Conservation (phyloP, 2,888 invertebrate species). For the Metallyticus violacea region DNA sequence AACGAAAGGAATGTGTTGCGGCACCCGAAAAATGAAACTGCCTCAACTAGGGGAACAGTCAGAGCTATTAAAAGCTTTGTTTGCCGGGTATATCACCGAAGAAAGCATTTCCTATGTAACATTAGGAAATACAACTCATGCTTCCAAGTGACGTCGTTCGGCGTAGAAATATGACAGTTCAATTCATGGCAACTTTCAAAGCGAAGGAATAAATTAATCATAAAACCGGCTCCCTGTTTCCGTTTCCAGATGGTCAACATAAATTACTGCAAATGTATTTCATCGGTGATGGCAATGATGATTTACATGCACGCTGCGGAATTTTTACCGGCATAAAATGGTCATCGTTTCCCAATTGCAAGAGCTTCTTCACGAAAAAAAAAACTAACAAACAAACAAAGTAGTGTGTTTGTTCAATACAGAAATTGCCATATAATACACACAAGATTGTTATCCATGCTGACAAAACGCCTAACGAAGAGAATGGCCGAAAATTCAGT, state of each 20-base stretch:
- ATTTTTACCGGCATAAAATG: too few relatives aligned
- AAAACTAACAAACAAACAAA: too few relatives aligned
- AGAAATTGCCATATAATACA: too few relatives aligned
- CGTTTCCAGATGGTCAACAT: not conserved
- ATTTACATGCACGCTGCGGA: not conserved
- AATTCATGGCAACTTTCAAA: not conserved
- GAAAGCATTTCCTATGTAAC: not conserved
- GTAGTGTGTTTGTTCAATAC: too few relatives aligned
- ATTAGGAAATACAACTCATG: not conserved
- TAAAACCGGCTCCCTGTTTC: not conserved
- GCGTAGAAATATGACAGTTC: not conserved
- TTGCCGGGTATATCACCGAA: too few relatives aligned
- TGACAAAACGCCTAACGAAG: too few relatives aligned
- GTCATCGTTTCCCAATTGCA: too few relatives aligned
- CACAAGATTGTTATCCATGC: too few relatives aligned
- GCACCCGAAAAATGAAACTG: conserved; percentile 20
- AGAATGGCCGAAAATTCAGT: too few relatives aligned
- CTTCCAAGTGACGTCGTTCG: conserved; percentile 1
- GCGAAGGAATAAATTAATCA: not conserved
- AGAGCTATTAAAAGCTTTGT: conserved; percentile 29
- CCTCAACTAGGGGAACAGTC: conserved; percentile 21
- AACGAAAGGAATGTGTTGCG: conserved; percentile 11
- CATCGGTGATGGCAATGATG: not conserved
- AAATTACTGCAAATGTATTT: not conserved
- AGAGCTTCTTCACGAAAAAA: too few relatives aligned